Evolutionary conservation across 2,888 invertebrate species (phyloP).

Genomic region (Malachius bipustulatus): DNA sequence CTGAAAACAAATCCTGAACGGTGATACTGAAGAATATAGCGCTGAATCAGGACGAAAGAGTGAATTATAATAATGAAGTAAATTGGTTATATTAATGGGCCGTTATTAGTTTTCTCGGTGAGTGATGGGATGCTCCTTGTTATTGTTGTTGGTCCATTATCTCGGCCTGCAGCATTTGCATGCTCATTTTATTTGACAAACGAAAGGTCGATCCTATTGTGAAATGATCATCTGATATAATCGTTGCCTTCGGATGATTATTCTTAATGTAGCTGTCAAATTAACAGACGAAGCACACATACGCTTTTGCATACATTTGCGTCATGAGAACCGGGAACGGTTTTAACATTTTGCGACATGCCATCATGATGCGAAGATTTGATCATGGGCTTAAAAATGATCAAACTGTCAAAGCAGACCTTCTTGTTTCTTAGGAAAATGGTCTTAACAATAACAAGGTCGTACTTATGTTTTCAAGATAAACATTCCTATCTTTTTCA

Average conservation of each 20-base stretch:
- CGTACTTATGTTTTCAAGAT: too few species aligned
- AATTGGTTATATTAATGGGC: constrained; percentile 38
- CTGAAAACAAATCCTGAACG: constrained; percentile 13
- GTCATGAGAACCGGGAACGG: too few species aligned
- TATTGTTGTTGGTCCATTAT: constrained; percentile 29
- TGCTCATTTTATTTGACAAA: constrained; percentile 16
- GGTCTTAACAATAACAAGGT: too few species aligned
- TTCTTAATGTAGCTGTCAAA: constrained; percentile 30
- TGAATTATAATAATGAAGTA: constrained; percentile 39
- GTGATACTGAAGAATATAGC: constrained; percentile 12
- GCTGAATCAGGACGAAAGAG: constrained; percentile 22
- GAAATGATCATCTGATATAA: too few species aligned
- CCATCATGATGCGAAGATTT: too few species aligned
- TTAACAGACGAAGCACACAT: constrained; percentile 31
- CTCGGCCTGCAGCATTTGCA: constrained; percentile 26
- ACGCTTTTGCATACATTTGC: constrained; percentile 35
- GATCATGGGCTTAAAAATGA: too few species aligned
- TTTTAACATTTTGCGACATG: too few species aligned
- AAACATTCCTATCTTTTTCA: too few species aligned
- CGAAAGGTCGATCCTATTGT: too few species aligned
- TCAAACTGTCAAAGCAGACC: too few species aligned
- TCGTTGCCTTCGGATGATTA: too few species aligned
- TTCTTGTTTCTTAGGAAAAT: too few species aligned
- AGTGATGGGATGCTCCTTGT: constrained; percentile 35
- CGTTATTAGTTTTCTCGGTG: constrained; percentile 37